Base-by-base conservation (phyloP, 1,140 invertebrate genomes). In the Sminthurinus signatus region DNA sequence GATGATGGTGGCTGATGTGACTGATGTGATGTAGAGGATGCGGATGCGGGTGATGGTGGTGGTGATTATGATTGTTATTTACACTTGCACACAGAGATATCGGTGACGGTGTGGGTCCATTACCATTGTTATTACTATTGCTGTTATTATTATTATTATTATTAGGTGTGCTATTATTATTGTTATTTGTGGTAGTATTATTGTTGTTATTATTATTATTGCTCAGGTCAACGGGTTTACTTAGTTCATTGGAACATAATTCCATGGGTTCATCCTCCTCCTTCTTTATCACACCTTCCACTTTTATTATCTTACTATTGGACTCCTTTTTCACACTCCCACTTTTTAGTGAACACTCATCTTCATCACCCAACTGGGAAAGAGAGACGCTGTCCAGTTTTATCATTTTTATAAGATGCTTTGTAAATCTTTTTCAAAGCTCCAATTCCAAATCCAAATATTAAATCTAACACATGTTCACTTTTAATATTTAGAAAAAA, bases 181-280 rank as follows among this genome's bases (percentile, higher is more conserved):
- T 62, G 31, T 28, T 62, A 61, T 54, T 66, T n/a, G 52, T 62
- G 59, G 44, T 55, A 28, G 32, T 60, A 43, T 63, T 59, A 48
- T 17, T 50, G 52, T 59, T 48, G 52, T 62, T 56, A 57, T 68
- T 68, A 43, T 70, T 70, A 46, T 68, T 71, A 52, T 69, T 72
- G 52, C 64, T 69, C 44, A 72, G 46, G 48, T 72, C 70, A 19
- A 72, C 70, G 2, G 70, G 70, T 55, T 67, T 69, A 15, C 32
- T 60, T 2, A 69, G 46, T 62, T 66, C 64, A 10, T 54, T 42
- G 17, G 60, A 27, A 46, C 54, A 43, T 15, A 62, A 62, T 12
- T 62, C 68, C 61, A 69, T 65, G 14, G 54, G 43, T 28, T 61
- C 64, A 1, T 58, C 56, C 1, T 50, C 48, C 19, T 23, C 39